Evolutionary conservation across 2,888 invertebrate genomes (phyloP), one percentile per base, ranked within the genome.

Genomic region (Brenthis daphne): DNA sequence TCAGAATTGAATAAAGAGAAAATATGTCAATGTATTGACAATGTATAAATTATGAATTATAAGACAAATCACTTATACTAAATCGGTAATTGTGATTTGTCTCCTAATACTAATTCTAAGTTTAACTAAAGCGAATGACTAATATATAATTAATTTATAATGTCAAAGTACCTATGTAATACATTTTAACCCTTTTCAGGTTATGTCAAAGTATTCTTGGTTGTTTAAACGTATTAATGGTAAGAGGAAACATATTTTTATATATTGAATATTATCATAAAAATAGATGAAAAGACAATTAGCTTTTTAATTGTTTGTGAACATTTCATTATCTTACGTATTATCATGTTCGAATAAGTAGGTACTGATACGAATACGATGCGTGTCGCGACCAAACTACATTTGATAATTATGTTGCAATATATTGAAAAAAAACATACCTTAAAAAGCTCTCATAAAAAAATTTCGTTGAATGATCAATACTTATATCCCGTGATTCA

Each of bases 401-500:
- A 20, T 24, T 56, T 51, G 12, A 50, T 67, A 51, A 67, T 16
- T 37, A 48, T 48, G 50, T 53, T 60, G 60, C 50, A 65, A 50
- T 60, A 24, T 60, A 48, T 56, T 33, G 11, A 51, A 16, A 37
- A 57, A 20, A 24, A 14, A 69, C 68, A 51, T 69, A 69, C 68
- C 68, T 63, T n/a, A 13, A n/a, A 65, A 64, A 64, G 47, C 54
- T 73, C 69, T 70, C 65, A 61, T 51, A 55, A 66, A 69, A 64
- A 78, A 79, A 81, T 78, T 75, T 68, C 33, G 63, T 70, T 77
- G 76, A 79, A 77, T 85, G 83, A 91, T 91, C 90, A 89, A 89
- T 90, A 90, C 84, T 81, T 77, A 83, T 85, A 87, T 90, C 91
- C 86, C 90, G 92, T 91, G 92, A 92, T 91, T 92, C 92, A 92